These are phyloP conservation scores for Excalfactoria chinensis DNA, from an alignment of 2,113 vertebrate genomes.

Conservation along the genomic window DNA sequence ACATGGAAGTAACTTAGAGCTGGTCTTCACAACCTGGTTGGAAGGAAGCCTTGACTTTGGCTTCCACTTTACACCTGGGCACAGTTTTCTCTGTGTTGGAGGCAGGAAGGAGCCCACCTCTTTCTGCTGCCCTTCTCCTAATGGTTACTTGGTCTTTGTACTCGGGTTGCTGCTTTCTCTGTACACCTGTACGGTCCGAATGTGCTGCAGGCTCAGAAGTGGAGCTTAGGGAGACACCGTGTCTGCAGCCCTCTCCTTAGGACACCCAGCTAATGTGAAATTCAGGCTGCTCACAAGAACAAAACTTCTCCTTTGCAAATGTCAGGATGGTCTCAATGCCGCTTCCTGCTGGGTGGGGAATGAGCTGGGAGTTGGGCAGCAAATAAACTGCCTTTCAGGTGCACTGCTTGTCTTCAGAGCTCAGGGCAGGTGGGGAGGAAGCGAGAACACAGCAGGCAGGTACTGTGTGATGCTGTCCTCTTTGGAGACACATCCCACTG, in stretches of 20 bases:
- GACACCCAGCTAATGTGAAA: not conserved
- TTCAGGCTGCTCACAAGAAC: not conserved
- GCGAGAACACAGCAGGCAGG: too few relatives aligned
- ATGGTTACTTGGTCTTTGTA: not conserved
- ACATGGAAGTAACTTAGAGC: not conserved
- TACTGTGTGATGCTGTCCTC: not conserved
- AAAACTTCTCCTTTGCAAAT: accelerated
- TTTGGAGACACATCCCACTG: not conserved
- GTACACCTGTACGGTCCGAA: not conserved
- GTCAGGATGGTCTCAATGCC: not conserved
- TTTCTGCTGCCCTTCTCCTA: accelerated
- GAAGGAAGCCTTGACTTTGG: not conserved
- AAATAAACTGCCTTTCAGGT: not conserved
- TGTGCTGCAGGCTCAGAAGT: not conserved
- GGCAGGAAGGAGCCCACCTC: not conserved
- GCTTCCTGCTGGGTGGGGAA: not conserved
- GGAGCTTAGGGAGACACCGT: not conserved
- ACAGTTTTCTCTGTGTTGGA: not conserved
- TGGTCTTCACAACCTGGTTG: not conserved
- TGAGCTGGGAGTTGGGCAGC: not conserved
- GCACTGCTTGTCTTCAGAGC: accelerated
- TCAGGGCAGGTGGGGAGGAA: not conserved
- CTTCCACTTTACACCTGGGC: not conserved
- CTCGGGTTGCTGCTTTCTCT: not conserved
- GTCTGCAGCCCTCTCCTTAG: not conserved